Percentiles rank a stretch among this genome's conserved stretches.
Evolutionary conservation across 2,113 vertebrate genomes (phyloP).

Genomic region (Monopterus albus): DNA sequence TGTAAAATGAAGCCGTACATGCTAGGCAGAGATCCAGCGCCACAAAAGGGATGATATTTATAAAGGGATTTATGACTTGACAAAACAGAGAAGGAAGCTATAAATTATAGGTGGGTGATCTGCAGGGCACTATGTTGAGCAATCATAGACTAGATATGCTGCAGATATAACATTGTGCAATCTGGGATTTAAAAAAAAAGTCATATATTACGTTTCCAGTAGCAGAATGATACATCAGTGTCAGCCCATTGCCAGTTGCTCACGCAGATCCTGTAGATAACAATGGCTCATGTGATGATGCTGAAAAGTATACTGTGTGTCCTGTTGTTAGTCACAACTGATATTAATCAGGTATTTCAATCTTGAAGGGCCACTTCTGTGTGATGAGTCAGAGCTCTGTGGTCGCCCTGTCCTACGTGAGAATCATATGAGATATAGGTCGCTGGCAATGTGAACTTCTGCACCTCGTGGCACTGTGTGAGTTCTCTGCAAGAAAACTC

Average conservation of each 20-base stretch:
- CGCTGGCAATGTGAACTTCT: conserved; percentile 41
- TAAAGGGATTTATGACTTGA: neutral
- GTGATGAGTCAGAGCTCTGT: conserved; percentile 71
- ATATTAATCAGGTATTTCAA: conserved; percentile 37
- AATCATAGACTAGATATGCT: conserved; percentile 1
- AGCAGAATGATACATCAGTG: conserved; percentile 47
- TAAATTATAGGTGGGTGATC: conserved; percentile 15
- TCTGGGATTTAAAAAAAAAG: conserved; percentile 47
- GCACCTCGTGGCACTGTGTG: conserved; percentile 6
- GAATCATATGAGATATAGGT: conserved; percentile 72
- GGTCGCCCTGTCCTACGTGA: conserved; percentile 58
- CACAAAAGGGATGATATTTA: conserved; percentile 6
- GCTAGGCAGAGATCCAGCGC: neutral
- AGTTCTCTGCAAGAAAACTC: conserved; percentile 12
- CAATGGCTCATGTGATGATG: conserved; percentile 23
- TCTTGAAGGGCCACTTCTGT: conserved; percentile 37
- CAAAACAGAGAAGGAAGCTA: conserved; percentile 5
- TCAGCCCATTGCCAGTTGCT: conserved; percentile 15
- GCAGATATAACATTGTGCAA: conserved; percentile 29
- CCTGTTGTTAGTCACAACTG: too few species aligned
- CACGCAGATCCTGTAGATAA: conserved; percentile 32
- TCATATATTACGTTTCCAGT: conserved; percentile 54
- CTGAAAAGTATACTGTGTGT: conserved; percentile 7
- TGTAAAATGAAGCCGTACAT: conserved; percentile 1
- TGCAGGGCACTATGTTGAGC: neutral